These are phyloP conservation scores for Incurvaria masculella DNA, from an alignment of 2,888 invertebrate species.

Conservation along the genomic window DNA sequence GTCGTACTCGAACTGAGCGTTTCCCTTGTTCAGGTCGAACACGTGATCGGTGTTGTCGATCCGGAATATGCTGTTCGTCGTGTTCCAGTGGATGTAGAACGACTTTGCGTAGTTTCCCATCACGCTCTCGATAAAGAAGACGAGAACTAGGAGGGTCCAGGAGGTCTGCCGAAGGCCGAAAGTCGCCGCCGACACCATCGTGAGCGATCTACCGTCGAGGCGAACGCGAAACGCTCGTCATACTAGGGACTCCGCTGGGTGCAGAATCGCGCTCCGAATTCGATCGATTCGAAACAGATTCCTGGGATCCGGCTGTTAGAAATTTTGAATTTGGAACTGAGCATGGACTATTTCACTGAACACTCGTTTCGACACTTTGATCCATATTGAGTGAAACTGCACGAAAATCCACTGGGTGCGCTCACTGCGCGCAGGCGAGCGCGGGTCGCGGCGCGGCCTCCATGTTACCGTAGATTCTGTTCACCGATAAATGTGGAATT, in stretches of 20 bases:
- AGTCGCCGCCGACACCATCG: constrained; percentile 47
- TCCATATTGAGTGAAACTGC: constrained; percentile 44
- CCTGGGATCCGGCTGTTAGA: not conserved
- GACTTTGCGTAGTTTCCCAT: constrained; percentile 77
- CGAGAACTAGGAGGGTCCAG: constrained; percentile 54
- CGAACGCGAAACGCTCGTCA: not conserved
- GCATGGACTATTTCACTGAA: not conserved
- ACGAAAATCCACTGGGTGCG: constrained; percentile 34
- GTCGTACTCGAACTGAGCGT: constrained; percentile 90
- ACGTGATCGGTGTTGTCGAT: constrained; percentile 98
- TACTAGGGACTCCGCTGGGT: not conserved
- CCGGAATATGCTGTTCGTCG: constrained; percentile 90
- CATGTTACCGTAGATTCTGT: constrained; percentile 54
- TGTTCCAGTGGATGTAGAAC: constrained; percentile 89
- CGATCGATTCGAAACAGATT: not conserved
- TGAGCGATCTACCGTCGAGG: constrained; percentile 23
- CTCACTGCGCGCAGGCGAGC: constrained; percentile 26
- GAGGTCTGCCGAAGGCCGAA: constrained; percentile 47
- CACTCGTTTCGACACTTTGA: constrained; percentile 26
- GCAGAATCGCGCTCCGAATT: not conserved
- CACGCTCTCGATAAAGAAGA: constrained; percentile 61
- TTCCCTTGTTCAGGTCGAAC: constrained; percentile 93
- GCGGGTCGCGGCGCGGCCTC: constrained; percentile 30
- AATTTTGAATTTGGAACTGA: not conserved
- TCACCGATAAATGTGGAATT: constrained; percentile 56